Percentiles rank a stretch among this genome's conserved stretches.
phyloP scores from a whole-genome alignment of 1,140 invertebrate species.

The Cydia pomonella region DNA sequence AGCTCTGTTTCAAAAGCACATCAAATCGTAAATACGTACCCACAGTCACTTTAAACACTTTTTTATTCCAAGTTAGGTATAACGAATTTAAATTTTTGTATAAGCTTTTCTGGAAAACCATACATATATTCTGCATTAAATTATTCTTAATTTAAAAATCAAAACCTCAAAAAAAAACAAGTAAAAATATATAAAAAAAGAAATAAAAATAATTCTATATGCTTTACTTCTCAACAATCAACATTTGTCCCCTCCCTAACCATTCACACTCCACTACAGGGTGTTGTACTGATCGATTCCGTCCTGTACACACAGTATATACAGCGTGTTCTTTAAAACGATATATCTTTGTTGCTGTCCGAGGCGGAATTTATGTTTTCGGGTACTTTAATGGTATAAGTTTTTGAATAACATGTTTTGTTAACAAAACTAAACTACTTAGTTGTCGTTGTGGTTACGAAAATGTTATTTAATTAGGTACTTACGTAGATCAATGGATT shows the following conservation, averaged over 20 bases:
- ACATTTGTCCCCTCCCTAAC: neutral
- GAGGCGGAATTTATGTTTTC: constrained; percentile 10
- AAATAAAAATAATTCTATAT: neutral
- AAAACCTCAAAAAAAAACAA: no score
- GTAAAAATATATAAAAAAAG: no score
- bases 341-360: constrained; percentile 29
- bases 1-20: no score
- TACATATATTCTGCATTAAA: no score
- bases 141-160: no score
- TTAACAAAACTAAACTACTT: constrained; percentile 3
- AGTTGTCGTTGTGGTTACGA: neutral
- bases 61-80: no score
- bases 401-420: constrained; percentile 3
- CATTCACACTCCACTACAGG: constrained; percentile 24
- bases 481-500: no score
- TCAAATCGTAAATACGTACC: no score
- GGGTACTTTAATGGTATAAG: constrained; percentile 7
- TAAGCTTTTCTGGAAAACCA: no score
- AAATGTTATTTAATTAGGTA: neutral
- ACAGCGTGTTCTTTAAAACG: constrained; percentile 22
- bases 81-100: no score
- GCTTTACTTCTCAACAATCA: neutral
- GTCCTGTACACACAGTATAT: constrained; percentile 3
- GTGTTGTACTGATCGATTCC: constrained; percentile 29
- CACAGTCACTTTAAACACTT: no score